Evolutionary conservation across 2,797 vertebrate species (phyloP).

Genomic region (Ambastaia sidthimunki): DNA sequence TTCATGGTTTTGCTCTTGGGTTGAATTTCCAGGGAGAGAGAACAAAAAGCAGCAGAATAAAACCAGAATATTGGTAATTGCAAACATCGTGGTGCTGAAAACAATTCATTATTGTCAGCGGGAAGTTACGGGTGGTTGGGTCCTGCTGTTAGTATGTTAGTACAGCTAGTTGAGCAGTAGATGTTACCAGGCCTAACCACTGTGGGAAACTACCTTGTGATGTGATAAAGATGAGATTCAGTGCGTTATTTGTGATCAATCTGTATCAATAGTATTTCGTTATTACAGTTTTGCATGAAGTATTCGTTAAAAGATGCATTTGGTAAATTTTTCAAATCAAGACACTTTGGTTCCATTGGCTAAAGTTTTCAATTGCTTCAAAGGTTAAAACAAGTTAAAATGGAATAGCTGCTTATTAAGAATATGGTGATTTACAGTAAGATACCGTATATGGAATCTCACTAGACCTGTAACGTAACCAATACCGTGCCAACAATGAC

Average conservation of each 20-base stretch:
- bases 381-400: background rate
- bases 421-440: background rate
- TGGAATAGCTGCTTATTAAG: background rate
- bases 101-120: background rate
- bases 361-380: background rate
- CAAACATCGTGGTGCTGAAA: slow-evolving; percentile 7
- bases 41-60: slow-evolving; percentile 8
- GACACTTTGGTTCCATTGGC: too few relatives aligned
- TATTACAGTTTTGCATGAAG: too few relatives aligned
- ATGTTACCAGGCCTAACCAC: too few relatives aligned
- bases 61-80: background rate
- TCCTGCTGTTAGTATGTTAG: background rate
- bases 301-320: too few relatives aligned
- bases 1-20: background rate
- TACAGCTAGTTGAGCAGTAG: background rate
- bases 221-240: too few relatives aligned
- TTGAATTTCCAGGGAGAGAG: background rate
- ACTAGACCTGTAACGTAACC: slow-evolving; percentile 26
- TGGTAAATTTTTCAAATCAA: too few relatives aligned
- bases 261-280: too few relatives aligned
- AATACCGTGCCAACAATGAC: background rate
- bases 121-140: background rate
- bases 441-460: slow-evolving; percentile 6
- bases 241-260: too few relatives aligned
- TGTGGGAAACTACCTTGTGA: too few relatives aligned